Conservation (phyloP, 2,888 invertebrate genomes). For the Calliscelio sp. region DNA sequence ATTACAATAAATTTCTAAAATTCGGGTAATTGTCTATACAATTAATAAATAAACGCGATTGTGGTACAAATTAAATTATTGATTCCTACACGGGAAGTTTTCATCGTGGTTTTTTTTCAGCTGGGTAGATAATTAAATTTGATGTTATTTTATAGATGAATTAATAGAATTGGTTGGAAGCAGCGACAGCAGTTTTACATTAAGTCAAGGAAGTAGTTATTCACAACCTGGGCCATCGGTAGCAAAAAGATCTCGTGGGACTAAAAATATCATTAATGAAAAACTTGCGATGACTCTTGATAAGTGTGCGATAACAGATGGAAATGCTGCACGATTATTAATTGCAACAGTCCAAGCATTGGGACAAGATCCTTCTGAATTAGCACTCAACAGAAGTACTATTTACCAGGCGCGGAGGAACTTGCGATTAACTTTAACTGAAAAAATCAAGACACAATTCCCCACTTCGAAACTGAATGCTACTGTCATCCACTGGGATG, state of each 20-base stretch:
- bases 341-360: slow-evolving; percentile 64
- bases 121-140: slow-evolving; percentile 27
- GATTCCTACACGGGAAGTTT: no score
- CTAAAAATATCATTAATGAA: slow-evolving; percentile 66
- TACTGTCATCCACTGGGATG: slow-evolving; percentile 25
- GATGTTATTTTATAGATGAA: slow-evolving; percentile 37
- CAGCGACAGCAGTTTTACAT: slow-evolving; percentile 38
- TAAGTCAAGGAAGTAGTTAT: slow-evolving; percentile 50
- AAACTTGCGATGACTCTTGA: slow-evolving; percentile 73
- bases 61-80: not conserved
- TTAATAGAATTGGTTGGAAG: slow-evolving; percentile 42
- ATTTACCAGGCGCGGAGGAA: slow-evolving; percentile 59
- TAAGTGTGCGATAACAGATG: slow-evolving; percentile 69
- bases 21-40: not conserved
- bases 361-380: slow-evolving; percentile 49
- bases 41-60: slow-evolving; percentile 7
- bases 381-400: slow-evolving; percentile 64
- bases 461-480: slow-evolving; percentile 38
- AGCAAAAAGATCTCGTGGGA: slow-evolving; percentile 63
- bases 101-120: no score
- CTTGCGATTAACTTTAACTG: slow-evolving; percentile 38
- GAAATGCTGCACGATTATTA: slow-evolving; percentile 68
- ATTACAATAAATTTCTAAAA: slow-evolving; percentile 18
- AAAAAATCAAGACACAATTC: slow-evolving; percentile 51
- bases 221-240: slow-evolving; percentile 41